A percentile compares a stretch with the other conserved stretches of the same genome.
These are phyloP conservation scores for Lordiphosa andalusiaca DNA, from an alignment of 2,888 invertebrate species.

Conservation along the genomic window DNA sequence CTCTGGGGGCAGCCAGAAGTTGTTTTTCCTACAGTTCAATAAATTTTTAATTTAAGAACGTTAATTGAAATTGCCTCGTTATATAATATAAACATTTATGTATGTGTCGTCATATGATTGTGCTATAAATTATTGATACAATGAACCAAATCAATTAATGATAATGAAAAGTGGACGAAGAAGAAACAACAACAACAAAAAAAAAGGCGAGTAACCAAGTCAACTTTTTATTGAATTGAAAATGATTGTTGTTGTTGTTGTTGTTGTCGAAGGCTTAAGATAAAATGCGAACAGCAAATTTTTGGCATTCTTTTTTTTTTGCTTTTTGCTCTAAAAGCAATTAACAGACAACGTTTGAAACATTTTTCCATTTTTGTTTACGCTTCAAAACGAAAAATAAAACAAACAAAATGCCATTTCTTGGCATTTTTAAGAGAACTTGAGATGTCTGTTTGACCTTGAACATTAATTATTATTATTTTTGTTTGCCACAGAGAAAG, in stretches of 20 bases:
- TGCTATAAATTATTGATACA: constrained; percentile 60
- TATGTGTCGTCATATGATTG: constrained; percentile 55
- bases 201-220: constrained; percentile 11
- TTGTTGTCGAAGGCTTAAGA: constrained; percentile 29
- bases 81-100: constrained; percentile 37
- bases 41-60: constrained; percentile 27
- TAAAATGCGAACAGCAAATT: constrained; percentile 36
- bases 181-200: too few species aligned
- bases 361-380: background rate
- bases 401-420: constrained; percentile 30
- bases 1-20: constrained; percentile 3
- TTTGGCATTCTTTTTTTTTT: constrained; percentile 27
- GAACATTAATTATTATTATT: constrained; percentile 49
- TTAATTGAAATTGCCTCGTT: constrained; percentile 41
- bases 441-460: constrained; percentile 46
- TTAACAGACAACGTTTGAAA: constrained; percentile 19
- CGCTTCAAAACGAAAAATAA: background rate
- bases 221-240: constrained; percentile 38
- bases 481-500: constrained; percentile 36
- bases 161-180: constrained; percentile 30
- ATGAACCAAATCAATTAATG: constrained; percentile 55
- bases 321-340: constrained; percentile 16
- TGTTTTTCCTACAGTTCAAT: background rate
- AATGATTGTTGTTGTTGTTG: constrained; percentile 22
- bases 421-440: constrained; percentile 31